Base-by-base conservation (phyloP, 2,888 invertebrate genomes). In the Spodoptera littoralis region DNA sequence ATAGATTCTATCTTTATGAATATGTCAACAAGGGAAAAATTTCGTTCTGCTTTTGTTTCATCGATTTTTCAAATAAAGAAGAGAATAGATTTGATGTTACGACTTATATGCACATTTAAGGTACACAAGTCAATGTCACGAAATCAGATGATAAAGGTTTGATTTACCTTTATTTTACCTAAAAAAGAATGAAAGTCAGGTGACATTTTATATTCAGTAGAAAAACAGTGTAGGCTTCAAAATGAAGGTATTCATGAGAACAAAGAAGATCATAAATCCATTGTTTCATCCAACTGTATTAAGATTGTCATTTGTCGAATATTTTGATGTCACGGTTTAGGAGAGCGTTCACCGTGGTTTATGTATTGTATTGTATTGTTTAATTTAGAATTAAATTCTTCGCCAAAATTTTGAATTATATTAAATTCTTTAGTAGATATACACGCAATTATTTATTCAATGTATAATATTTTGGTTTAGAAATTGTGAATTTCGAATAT, bases 221-320 rank as follows among this genome's bases (percentile, higher is more conserved):
- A 57, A 58, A 60, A 47, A 68, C 57, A 46, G 8, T 53, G 41
- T 30, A 44, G 54, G 45, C 51, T 24, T 47, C 45, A 42, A 55
- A 65, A 55, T 58, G 44, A 48, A 73, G 69, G 54, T 60, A 55
- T 24, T 43, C 24, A 49, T 43, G 49, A 68, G 54, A 54, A 61
- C 56, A 65, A 64, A 77, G 62, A 53, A 56, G 18, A 8, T 43
- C 51, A 51, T 70, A 75, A 75, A 73, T 73, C 62, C 63, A 65
- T 77, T 75, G 74, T 77, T 65, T 65, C 53, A 60, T 53, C 52
- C 18, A 41, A 36, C 70, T 59, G 47, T 75, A 70, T 65, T 70
- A 48, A 56, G 66, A 50, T 58, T 18, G 36, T 58, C 41, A 57
- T 77, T 73, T 48, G 52, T 24, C 12, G 50, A 67, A 74, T 65